phyloP scores from a whole-genome alignment of 2,888 invertebrate species.

The Sylvicola fuscatus region DNA sequence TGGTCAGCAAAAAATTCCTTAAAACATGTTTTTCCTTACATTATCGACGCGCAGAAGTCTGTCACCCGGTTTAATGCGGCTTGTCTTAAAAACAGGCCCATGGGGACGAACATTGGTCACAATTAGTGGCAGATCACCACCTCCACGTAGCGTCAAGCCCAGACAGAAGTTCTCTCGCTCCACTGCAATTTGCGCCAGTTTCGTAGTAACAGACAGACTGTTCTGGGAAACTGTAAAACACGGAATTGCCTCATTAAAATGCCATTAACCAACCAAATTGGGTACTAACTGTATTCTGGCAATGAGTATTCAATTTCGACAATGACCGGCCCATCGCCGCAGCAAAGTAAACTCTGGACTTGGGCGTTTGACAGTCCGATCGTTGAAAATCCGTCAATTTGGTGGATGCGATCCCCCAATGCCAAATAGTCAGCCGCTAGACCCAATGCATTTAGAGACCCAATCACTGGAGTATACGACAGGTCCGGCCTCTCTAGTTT shows the following conservation, averaged over 20 bases:
- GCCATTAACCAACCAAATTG: background rate
- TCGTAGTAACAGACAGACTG: slow-evolving; percentile 52
- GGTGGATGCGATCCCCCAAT: slow-evolving; percentile 59
- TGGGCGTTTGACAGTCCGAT: slow-evolving; percentile 56
- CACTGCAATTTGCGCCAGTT: slow-evolving; percentile 58
- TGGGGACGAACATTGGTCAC: slow-evolving; percentile 77
- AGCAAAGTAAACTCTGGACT: slow-evolving; percentile 46
- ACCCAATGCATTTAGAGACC: slow-evolving; percentile 22
- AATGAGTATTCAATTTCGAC: slow-evolving; percentile 69
- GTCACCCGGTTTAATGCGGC: slow-evolving; percentile 78
- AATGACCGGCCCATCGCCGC: slow-evolving; percentile 51
- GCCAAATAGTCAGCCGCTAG: slow-evolving; percentile 48
- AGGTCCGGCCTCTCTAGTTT: slow-evolving; percentile 23
- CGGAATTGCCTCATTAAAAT: too few relatives aligned
- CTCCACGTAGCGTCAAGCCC: slow-evolving; percentile 73
- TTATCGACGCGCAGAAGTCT: slow-evolving; percentile 72
- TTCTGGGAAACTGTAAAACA: slow-evolving; percentile 37
- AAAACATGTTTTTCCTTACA: slow-evolving; percentile 23
- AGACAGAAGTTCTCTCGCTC: slow-evolving; percentile 64
- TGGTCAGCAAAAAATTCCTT: background rate
- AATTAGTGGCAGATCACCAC: slow-evolving; percentile 59
- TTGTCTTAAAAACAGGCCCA: slow-evolving; percentile 78
- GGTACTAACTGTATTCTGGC: slow-evolving; percentile 50
- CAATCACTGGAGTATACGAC: slow-evolving; percentile 26
- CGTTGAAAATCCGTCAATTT: slow-evolving; percentile 64